Conservation (phyloP, 2,888 invertebrate genomes). For the Tenthredo notha region DNA sequence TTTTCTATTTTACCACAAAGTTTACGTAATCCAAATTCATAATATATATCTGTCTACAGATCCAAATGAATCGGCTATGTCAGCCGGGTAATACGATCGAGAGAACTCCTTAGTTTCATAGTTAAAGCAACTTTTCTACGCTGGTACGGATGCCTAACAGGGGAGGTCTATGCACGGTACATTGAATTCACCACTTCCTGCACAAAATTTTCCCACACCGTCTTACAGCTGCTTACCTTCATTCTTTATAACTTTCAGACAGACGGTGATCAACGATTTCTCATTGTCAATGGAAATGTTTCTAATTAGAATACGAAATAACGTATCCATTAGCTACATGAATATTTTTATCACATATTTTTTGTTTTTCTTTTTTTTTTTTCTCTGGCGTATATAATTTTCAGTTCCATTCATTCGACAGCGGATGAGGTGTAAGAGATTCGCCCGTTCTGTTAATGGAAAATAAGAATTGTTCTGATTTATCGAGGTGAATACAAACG, state of each 20-base stretch:
- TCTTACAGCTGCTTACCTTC: slow-evolving; percentile 39
- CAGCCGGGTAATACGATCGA: slow-evolving; percentile 12
- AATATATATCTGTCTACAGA: neutral
- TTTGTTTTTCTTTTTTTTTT: neutral
- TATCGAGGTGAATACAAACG: neutral
- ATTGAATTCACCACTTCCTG: slow-evolving; percentile 50
- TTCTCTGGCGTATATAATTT: neutral
- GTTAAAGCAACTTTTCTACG: neutral
- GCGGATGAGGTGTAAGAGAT: neutral
- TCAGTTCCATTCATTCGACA: neutral
- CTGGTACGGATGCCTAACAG: neutral
- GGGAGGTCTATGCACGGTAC: slow-evolving; percentile 46
- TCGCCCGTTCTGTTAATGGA: neutral
- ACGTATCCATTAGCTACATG: neutral
- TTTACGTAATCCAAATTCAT: slow-evolving; percentile 14
- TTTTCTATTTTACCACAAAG: slow-evolving; percentile 43
- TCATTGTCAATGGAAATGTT: neutral
- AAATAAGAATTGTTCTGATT: neutral
- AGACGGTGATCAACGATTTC: slow-evolving; percentile 7
- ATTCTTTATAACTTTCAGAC: neutral
- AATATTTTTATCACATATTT: neutral
- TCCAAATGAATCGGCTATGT: neutral
- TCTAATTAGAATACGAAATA: neutral
- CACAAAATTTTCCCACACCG: slow-evolving; percentile 49
- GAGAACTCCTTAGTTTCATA: neutral